Conservation (phyloP, 2,113 vertebrate species). For the Rhinichthys klamathensis region DNA sequence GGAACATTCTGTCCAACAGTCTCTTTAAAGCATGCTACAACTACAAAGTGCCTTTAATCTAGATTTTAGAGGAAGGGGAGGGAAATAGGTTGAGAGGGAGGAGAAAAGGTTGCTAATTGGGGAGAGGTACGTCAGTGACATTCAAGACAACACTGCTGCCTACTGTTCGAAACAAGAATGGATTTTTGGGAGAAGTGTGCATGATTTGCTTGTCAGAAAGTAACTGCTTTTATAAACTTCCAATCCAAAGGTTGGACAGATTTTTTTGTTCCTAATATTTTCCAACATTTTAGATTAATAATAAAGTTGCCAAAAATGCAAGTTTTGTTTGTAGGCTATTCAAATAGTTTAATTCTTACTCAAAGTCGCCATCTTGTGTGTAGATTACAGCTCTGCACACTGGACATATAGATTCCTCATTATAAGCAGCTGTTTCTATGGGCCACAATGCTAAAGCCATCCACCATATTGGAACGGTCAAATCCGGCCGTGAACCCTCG, state of each 20-base stretch:
- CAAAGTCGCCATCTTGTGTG: not conserved
- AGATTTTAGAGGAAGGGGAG: conserved; percentile 4
- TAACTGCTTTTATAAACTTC: not conserved
- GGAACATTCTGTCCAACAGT: conserved; percentile 11
- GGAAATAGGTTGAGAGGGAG: not conserved
- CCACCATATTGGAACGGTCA: not conserved
- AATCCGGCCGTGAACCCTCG: not conserved
- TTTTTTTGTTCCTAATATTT: not conserved
- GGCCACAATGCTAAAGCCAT: not conserved
- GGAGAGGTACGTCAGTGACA: not conserved
- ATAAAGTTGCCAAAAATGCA: not conserved
- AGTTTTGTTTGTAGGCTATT: not conserved
- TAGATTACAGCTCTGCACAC: not conserved
- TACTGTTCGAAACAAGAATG: conserved; percentile 10
- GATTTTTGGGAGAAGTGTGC: not conserved
- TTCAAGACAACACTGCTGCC: conserved; percentile 30
- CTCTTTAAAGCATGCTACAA: conserved; percentile 20
- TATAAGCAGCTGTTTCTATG: no score
- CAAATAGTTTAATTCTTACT: not conserved
- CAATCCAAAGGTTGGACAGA: not conserved
- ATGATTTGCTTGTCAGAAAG: not conserved
- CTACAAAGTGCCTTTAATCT: conserved; percentile 50
- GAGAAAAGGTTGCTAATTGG: not conserved
- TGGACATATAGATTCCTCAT: no score
- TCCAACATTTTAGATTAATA: not conserved